phyloP scores from a whole-genome alignment of 2,113 vertebrate species.

The Dolichallabes microphthalmus region DNA sequence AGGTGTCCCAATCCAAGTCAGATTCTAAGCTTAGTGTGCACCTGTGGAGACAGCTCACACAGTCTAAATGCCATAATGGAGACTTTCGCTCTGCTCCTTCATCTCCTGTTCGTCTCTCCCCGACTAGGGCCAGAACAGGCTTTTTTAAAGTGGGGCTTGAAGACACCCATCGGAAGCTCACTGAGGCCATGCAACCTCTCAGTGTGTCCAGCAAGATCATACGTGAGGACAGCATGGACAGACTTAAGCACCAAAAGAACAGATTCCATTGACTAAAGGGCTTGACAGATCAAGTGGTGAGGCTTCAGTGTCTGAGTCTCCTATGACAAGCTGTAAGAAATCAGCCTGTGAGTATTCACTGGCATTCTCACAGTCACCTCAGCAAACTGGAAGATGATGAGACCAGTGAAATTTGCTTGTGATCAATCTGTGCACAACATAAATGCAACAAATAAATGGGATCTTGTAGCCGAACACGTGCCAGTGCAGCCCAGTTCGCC shows the following conservation, averaged over 20 bases:
- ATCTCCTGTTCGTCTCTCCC: constrained; percentile 74
- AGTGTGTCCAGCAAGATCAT: constrained; percentile 84
- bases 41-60: constrained; percentile 78
- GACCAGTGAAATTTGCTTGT: constrained; percentile 70
- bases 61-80: constrained; percentile 67
- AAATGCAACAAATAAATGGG: constrained; percentile 52
- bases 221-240: constrained; percentile 74
- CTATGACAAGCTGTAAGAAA: constrained; percentile 42
- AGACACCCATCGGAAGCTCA: constrained; percentile 76
- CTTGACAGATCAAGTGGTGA: constrained; percentile 52
- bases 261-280: constrained; percentile 55
- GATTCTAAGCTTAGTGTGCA: constrained; percentile 82
- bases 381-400: constrained; percentile 45
- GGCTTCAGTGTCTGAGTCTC: constrained; percentile 48
- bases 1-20: constrained; percentile 79
- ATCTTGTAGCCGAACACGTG: not conserved
- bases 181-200: constrained; percentile 75
- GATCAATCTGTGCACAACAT: constrained; percentile 72
- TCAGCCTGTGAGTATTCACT: constrained; percentile 52
- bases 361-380: constrained; percentile 54
- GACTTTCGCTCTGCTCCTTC: constrained; percentile 81
- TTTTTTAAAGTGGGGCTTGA: constrained; percentile 85
- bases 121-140: constrained; percentile 68
- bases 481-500: constrained; percentile 37
- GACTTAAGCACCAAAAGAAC: constrained; percentile 64